phyloP scores from a whole-genome alignment of 2,113 vertebrate genomes.

The Lipophrys pholis region DNA sequence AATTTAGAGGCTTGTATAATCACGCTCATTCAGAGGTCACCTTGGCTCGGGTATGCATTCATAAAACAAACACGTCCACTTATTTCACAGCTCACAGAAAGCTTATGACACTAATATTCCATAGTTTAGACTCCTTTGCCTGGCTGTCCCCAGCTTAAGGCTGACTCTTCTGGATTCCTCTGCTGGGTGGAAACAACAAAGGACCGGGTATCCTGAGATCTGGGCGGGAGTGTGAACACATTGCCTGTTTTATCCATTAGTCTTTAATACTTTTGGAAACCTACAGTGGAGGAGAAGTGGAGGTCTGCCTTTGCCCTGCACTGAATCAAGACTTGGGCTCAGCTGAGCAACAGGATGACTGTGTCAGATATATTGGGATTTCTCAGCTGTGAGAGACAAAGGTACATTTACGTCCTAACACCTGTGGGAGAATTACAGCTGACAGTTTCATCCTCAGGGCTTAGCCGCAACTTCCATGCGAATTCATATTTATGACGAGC shows the following conservation, averaged over 20 bases:
- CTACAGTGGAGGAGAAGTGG: slow-evolving; percentile 21
- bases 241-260: slow-evolving; percentile 58
- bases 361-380: slow-evolving; percentile 51
- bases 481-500: slow-evolving; percentile 49
- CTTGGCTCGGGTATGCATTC: slow-evolving; percentile 25
- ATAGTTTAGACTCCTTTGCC: slow-evolving; percentile 1
- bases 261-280: slow-evolving; percentile 30
- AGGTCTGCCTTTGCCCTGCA: slow-evolving; percentile 12
- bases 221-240: slow-evolving; percentile 27
- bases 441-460: slow-evolving; percentile 71
- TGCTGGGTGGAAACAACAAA: slow-evolving; percentile 33
- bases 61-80: slow-evolving; percentile 6
- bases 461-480: slow-evolving; percentile 31
- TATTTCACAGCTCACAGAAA: no score
- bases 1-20: slow-evolving; percentile 38
- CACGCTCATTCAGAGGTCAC: slow-evolving; percentile 28
- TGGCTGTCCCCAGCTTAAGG: slow-evolving; percentile 12
- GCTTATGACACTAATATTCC: slow-evolving; percentile 21
- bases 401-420: slow-evolving; percentile 64
- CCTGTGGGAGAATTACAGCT: slow-evolving; percentile 62
- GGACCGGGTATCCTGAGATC: slow-evolving; percentile 22
- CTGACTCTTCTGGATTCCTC: slow-evolving; percentile 41
- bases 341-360: slow-evolving; percentile 45
- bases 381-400: slow-evolving; percentile 69
- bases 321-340: slow-evolving; percentile 31